Evolutionary conservation across 2,113 vertebrate genomes (phyloP).

Genomic region (cat (Felis catus)): DNA sequence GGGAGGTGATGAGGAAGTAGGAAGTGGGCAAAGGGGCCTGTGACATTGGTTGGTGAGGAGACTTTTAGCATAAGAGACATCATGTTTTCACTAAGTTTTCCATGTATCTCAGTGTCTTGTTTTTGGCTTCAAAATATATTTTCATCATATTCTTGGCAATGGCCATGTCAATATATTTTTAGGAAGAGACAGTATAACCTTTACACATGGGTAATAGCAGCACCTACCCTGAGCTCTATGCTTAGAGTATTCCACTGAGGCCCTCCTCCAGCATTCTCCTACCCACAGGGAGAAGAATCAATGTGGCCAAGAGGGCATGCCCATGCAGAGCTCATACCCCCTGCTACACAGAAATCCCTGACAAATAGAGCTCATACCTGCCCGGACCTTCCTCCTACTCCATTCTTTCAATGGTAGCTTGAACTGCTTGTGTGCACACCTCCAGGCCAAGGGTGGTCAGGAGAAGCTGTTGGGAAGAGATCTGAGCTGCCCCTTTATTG

Average conservation of each 20-base stretch:
- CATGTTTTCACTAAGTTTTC: background rate
- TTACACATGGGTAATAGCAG: background rate
- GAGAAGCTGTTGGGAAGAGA: background rate
- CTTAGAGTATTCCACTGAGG: background rate
- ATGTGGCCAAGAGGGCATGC: rapidly evolving
- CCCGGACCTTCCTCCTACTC: background rate
- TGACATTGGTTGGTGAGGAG: background rate
- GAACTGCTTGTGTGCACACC: background rate
- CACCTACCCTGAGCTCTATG: background rate
- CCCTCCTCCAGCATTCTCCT: background rate
- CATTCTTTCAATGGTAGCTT: background rate
- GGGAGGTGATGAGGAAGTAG: background rate
- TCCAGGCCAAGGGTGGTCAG: background rate
- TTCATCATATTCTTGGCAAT: background rate
- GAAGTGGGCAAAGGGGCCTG: background rate
- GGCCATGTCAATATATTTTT: background rate
- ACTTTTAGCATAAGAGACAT: background rate
- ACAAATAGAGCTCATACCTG: background rate
- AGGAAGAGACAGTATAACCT: background rate
- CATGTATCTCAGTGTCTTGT: background rate
- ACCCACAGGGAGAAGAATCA: background rate
- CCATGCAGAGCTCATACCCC: background rate
- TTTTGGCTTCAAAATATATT: constrained; percentile 16
- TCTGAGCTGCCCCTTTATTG: background rate
- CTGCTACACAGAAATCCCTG: background rate